Conservation (phyloP, 2,797 vertebrate genomes). For the Sebastolobus altivelis region DNA sequence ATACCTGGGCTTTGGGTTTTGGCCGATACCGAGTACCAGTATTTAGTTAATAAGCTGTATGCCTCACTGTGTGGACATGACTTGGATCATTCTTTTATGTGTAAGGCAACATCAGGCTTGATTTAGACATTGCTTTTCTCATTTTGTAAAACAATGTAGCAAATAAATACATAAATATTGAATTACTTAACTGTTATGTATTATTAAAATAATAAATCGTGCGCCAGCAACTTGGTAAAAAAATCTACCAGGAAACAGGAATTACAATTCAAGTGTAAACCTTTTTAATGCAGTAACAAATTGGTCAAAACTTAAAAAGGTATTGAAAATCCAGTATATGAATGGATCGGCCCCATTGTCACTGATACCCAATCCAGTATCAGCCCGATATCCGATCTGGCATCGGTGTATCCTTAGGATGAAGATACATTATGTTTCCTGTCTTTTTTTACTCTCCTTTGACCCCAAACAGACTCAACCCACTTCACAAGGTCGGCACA, state of each 20-base stretch:
- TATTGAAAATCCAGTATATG: not conserved
- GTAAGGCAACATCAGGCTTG: not conserved
- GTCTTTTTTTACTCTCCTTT: conserved; percentile 21
- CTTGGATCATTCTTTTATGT: not conserved
- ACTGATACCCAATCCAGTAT: not conserved
- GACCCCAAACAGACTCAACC: conserved; percentile 18
- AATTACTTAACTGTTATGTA: not conserved
- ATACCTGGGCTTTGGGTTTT: not conserved
- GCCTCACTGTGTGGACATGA: not conserved
- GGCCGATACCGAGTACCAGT: not conserved
- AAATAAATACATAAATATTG: not conserved
- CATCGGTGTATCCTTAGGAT: not conserved
- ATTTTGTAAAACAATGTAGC: not conserved
- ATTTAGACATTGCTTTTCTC: too few relatives aligned
- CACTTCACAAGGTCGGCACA: conserved; percentile 16
- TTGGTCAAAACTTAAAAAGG: not conserved
- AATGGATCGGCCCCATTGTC: not conserved
- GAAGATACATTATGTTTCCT: conserved; percentile 12
- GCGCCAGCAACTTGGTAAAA: not conserved
- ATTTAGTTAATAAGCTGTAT: not conserved
- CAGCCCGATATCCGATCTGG: not conserved
- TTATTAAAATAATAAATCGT: not conserved
- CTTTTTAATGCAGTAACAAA: not conserved
- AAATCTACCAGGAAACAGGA: not conserved
- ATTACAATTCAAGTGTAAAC: not conserved